These are phyloP conservation scores for Uloborus diversus DNA, from an alignment of 1,140 invertebrate genomes.

Conservation along the genomic window DNA sequence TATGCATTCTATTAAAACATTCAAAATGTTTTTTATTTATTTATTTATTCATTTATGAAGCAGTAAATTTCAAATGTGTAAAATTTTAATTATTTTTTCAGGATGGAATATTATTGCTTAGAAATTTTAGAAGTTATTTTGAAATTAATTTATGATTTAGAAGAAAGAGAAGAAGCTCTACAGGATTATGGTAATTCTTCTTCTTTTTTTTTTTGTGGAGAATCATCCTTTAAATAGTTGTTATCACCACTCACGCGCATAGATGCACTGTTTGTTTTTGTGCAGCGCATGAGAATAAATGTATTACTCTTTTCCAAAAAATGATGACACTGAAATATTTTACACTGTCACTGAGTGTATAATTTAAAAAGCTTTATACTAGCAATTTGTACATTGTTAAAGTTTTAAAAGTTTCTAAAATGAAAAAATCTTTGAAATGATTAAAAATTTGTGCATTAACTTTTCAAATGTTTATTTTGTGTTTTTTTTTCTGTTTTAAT, in stretches of 20 bases:
- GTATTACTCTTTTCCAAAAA: no score
- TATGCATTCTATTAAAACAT: neutral
- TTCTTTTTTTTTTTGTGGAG: neutral
- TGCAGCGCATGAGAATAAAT: no score
- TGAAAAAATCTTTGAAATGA: no score
- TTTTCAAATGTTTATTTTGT: no score
- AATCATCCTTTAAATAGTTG: neutral
- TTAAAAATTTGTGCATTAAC: no score
- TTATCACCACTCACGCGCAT: neutral
- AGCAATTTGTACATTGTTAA: no score
- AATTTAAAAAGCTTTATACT: no score
- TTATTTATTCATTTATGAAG: neutral
- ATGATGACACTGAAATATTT: no score
- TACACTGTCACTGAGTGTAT: no score
- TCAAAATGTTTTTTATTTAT: neutral
- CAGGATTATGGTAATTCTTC: neutral
- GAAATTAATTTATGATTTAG: neutral
- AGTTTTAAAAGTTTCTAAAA: no score
- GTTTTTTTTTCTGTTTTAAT: no score
- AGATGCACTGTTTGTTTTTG: neutral
- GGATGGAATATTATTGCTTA: conserved; percentile 6
- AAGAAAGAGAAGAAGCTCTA: neutral
- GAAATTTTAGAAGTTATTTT: neutral
- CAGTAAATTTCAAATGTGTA: neutral
- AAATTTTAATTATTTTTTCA: neutral